A percentile compares a stretch with the other conserved stretches of the same genome.
phyloP scores from a whole-genome alignment of 2,797 vertebrate species.

The Pangasius djambal region DNA sequence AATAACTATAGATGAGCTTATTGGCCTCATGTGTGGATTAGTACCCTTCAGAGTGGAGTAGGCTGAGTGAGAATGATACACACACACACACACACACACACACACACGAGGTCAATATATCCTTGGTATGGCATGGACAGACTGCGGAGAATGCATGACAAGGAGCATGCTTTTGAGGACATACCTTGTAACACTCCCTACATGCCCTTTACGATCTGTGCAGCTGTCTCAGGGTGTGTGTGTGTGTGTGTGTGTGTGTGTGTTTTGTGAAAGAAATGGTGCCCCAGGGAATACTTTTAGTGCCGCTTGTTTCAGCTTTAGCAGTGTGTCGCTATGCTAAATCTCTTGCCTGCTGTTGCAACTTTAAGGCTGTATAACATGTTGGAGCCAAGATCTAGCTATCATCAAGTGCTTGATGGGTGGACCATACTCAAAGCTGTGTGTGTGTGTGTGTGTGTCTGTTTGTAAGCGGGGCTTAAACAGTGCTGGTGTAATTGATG shows the following conservation, averaged over 20 bases:
- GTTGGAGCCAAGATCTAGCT: constrained; percentile 9
- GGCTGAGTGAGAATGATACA: constrained; percentile 14
- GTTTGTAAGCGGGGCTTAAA: constrained; percentile 51
- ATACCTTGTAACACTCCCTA: constrained; percentile 23
- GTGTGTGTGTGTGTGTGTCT: constrained; percentile 32
- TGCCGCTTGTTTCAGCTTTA: constrained; percentile 20
- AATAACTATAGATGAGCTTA: constrained; percentile 72
- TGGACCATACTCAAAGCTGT: background rate
- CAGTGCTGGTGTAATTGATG: constrained; percentile 54
- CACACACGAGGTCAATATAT: constrained; percentile 4
- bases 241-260: constrained; percentile 26
- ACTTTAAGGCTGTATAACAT: constrained; percentile 13
- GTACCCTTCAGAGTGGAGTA: constrained; percentile 65
- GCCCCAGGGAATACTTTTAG: constrained; percentile 20
- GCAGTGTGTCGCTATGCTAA: constrained; percentile 16
- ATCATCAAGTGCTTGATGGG: constrained; percentile 24
- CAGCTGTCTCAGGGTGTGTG: constrained; percentile 7
- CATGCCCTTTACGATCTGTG: constrained; percentile 35
- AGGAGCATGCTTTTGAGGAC: constrained; percentile 29
- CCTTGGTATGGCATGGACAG: constrained; percentile 6
- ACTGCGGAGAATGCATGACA: constrained; percentile 18
- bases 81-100: constrained; percentile 5
- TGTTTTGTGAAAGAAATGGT: constrained; percentile 24
- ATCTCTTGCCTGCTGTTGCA: constrained; percentile 14
- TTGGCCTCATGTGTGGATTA: constrained; percentile 72